Percentiles rank a stretch among this genome's conserved stretches.
These are phyloP conservation scores for Erebia epiphron DNA, from an alignment of 2,888 invertebrate species.

Conservation along the genomic window DNA sequence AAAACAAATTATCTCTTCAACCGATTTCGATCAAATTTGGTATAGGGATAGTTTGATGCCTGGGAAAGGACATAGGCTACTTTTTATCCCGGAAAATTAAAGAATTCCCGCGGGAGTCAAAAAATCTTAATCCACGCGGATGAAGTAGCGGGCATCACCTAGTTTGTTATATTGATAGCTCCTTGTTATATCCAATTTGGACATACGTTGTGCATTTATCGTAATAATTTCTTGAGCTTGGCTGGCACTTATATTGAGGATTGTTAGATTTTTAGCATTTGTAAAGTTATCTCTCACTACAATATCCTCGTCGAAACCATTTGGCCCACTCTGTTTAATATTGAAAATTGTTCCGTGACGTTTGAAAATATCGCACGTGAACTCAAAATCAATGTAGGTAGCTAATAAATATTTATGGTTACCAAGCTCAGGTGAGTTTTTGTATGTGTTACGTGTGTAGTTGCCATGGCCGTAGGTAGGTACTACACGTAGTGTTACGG, in stretches of 20 bases:
- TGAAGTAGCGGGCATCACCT: too few species aligned
- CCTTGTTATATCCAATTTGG: conserved; percentile 53
- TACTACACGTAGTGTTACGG: conserved; percentile 44
- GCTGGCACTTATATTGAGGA: conserved; percentile 25
- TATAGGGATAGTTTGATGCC: too few species aligned
- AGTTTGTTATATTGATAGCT: conserved; percentile 62
- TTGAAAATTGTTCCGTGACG: conserved; percentile 1
- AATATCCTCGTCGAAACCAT: neutral
- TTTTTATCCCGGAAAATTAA: too few species aligned
- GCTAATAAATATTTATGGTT: conserved; percentile 33
- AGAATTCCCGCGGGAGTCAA: too few species aligned
- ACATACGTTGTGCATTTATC: conserved; percentile 30
- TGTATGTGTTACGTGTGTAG: conserved; percentile 40
- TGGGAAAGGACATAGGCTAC: too few species aligned
- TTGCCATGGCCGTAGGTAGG: conserved; percentile 29
- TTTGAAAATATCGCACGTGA: conserved; percentile 9
- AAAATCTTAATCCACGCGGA: too few species aligned
- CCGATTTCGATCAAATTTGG: too few species aligned
- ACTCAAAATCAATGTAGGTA: conserved; percentile 5
- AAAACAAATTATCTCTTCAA: too few species aligned
- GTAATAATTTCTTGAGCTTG: conserved; percentile 25
- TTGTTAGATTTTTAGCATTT: neutral
- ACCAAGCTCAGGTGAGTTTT: conserved; percentile 32
- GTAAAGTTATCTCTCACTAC: neutral
- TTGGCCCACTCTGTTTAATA: neutral